Base-by-base conservation (phyloP, 2,888 invertebrate species). In the Drosophila nigricruria region DNA sequence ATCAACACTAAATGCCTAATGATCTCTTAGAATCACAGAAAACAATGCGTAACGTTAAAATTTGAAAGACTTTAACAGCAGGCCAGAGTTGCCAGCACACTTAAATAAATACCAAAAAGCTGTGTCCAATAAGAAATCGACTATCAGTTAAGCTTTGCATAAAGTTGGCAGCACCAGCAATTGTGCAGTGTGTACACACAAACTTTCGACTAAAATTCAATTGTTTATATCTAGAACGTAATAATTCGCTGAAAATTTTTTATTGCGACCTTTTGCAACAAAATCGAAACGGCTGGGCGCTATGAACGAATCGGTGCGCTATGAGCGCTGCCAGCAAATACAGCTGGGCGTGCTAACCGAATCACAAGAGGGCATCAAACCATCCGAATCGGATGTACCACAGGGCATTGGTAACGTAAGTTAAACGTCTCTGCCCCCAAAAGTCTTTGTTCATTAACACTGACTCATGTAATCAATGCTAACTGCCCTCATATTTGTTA, bases 271-370 rank as follows among this genome's bases (percentile, higher is more conserved):
- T 53, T 57, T 32, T 49, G 45, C 34, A 30, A 63, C n/a, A n/a
- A 57, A 45, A 43, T 40, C 25, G 16, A 25, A 20, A 59, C 69
- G 49, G 54, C 40, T 65, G 64, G 34, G 49, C 70, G 77, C 66
- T 69, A 91, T 91, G 92, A 85, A 81, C 64, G 86, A 86, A 77
- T 89, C 92, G 42, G 90, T 89, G 61, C 90, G 84, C 61, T 90
- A 79, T 57, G 91, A 91, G 65, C 79, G 82, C 64, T 79, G 82
- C 59, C 82, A 81, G 63, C 88, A 82, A 47, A 79, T 90, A 64
- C 91, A 91, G 74, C 73, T 90, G 56, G 86, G 82, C 49, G 73
- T 73, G 50, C 68, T 79, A 18, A 63, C 36, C 56, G 88, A 91
- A 67, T 83, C 86, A 63, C 82, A 88, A 38, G 77, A 62, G 62